Conservation (phyloP, 2,113 vertebrate genomes). For the Eubucco bourcierii region DNA sequence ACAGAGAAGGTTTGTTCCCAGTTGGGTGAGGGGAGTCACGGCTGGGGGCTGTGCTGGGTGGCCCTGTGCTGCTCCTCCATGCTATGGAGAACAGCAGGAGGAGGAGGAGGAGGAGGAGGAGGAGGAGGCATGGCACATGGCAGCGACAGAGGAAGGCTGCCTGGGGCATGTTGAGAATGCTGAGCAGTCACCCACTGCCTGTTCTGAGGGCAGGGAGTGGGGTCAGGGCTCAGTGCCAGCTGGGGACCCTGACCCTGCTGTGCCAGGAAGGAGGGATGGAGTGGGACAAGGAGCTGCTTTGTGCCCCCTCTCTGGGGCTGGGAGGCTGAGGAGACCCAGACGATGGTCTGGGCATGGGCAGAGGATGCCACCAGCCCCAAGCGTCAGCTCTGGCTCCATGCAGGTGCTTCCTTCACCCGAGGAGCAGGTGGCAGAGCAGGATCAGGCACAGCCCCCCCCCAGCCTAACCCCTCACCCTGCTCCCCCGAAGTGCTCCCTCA, state of each 20-base stretch:
- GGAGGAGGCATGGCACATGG: neutral
- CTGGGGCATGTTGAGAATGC: neutral
- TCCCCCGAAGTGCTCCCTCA: too few relatives aligned
- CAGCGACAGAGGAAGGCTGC: neutral
- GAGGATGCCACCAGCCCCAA: neutral
- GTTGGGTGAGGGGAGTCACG: accelerated
- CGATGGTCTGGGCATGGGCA: accelerated
- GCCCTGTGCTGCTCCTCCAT: neutral
- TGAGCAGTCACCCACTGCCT: neutral
- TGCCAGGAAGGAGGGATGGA: neutral
- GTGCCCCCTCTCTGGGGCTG: neutral
- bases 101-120: neutral
- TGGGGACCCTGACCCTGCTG: accelerated
- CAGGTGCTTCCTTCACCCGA: neutral
- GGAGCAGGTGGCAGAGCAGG: neutral
- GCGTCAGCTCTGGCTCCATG: accelerated
- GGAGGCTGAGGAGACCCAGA: neutral
- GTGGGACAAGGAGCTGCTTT: neutral
- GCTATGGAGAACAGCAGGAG: accelerated
- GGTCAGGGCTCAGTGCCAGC: neutral
- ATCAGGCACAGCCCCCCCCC: too few relatives aligned
- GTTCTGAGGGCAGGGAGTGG: neutral
- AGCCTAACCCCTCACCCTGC: neutral
- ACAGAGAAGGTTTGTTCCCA: neutral
- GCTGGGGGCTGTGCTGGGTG: neutral